These are phyloP conservation scores for Rhynchopsitta pachyrhyncha DNA, from an alignment of 2,113 vertebrate genomes.

Conservation along the genomic window DNA sequence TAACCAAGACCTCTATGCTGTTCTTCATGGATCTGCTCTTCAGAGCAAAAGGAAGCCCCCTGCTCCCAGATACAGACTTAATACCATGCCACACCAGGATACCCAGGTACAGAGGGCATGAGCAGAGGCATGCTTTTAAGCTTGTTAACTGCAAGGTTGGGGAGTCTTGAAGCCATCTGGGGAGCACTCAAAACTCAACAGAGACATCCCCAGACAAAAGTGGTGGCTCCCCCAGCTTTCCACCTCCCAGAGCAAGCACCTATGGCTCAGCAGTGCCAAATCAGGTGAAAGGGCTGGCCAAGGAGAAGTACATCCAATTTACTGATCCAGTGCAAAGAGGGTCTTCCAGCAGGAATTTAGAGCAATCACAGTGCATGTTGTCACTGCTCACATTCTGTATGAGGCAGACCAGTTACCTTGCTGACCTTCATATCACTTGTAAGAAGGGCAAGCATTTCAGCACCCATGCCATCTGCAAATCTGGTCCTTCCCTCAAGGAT, in stretches of 20 bases:
- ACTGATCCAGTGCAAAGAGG: neutral
- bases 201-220: neutral
- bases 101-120: neutral
- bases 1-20: neutral
- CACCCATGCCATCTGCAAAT: slow-evolving; percentile 7
- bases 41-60: neutral
- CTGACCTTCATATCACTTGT: neutral
- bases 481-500: slow-evolving; percentile 11
- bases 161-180: neutral
- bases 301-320: fast-evolving
- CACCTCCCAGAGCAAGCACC: neutral
- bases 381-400: neutral
- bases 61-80: neutral
- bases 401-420: neutral
- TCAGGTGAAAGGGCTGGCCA: neutral
- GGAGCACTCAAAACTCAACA: neutral
- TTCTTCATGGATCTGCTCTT: neutral
- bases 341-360: neutral
- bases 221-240: neutral
- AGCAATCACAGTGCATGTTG: neutral
- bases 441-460: neutral
- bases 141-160: neutral
- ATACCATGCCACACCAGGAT: neutral
- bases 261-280: neutral
- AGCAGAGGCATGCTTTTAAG: neutral